Evolutionary conservation across 2,888 invertebrate genomes (phyloP).

Genomic region (Drosophila engyochracea): DNA sequence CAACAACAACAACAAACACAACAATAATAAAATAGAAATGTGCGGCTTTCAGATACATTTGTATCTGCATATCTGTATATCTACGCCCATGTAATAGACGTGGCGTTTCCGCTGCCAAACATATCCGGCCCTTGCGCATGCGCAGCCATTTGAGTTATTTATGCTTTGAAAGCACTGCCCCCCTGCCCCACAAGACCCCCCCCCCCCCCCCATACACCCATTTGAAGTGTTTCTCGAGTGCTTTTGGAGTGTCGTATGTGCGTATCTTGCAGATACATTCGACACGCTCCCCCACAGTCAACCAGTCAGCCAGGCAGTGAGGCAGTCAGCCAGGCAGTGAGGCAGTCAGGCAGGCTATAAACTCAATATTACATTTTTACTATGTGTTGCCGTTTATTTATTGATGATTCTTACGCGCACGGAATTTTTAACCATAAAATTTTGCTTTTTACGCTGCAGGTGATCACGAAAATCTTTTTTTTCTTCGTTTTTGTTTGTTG

Average conservation of each 20-base stretch:
- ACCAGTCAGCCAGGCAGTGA: not conserved
- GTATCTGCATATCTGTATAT: slow-evolving; percentile 64
- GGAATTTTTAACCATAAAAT: slow-evolving; percentile 76
- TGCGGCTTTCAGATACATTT: slow-evolving; percentile 56
- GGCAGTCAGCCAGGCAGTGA: not conserved
- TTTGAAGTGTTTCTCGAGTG: slow-evolving; percentile 20
- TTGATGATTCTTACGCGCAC: slow-evolving; percentile 77
- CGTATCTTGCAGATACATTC: slow-evolving; percentile 46
- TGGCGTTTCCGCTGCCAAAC: slow-evolving; percentile 71
- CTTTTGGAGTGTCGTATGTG: slow-evolving; percentile 19
- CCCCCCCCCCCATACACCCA: too few species aligned
- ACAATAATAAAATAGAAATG: slow-evolving; percentile 50
- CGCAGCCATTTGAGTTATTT: slow-evolving; percentile 67
- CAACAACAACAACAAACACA: slow-evolving; percentile 17
- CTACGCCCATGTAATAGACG: slow-evolving; percentile 72
- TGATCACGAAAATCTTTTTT: slow-evolving; percentile 60
- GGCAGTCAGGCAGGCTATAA: slow-evolving; percentile 45
- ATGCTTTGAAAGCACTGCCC: slow-evolving; percentile 45
- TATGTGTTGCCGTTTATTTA: slow-evolving; percentile 79
- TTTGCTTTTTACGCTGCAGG: slow-evolving; percentile 71
- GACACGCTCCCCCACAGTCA: slow-evolving; percentile 7
- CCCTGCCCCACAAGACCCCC: too few species aligned
- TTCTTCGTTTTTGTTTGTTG: not conserved
- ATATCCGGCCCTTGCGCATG: slow-evolving; percentile 75
- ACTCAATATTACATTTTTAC: slow-evolving; percentile 68